phyloP scores from a whole-genome alignment of 2,113 vertebrate genomes.

The Caretta caretta region DNA sequence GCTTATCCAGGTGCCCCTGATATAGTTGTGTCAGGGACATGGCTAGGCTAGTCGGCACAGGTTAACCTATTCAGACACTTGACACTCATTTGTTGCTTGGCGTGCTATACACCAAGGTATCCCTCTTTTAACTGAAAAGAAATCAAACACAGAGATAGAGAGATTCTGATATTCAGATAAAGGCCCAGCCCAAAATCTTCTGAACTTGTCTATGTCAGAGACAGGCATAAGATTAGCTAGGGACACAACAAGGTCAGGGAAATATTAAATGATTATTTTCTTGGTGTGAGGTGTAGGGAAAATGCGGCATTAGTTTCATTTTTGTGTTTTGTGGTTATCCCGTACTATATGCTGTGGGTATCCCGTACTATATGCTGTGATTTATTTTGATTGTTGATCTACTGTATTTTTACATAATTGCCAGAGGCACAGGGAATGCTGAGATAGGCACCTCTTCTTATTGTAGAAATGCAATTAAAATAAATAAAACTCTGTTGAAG shows the following conservation, averaged over 20 bases:
- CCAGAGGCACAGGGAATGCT: not conserved
- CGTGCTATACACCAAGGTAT: not conserved
- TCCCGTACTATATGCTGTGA: not conserved
- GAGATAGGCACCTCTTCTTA: conserved; percentile 38
- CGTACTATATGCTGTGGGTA: not conserved
- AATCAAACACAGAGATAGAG: not conserved
- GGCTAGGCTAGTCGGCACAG: not conserved
- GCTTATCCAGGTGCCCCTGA: not conserved
- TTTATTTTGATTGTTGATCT: conserved; percentile 12
- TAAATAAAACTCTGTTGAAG: conserved; percentile 25
- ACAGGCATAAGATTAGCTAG: not conserved
- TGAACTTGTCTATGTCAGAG: not conserved
- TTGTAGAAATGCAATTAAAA: conserved; percentile 41
- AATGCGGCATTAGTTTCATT: not conserved
- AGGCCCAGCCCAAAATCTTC: not conserved
- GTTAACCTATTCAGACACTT: not conserved
- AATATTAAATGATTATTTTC: not conserved
- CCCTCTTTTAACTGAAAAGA: not conserved
- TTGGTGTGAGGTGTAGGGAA: not conserved
- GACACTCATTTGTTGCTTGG: not conserved
- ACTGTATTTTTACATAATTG: conserved; percentile 38
- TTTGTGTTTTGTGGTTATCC: not conserved
- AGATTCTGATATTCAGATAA: no score
- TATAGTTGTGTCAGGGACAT: not conserved
- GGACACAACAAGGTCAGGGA: not conserved